phyloP scores from a whole-genome alignment of 2,113 vertebrate species.

The Microtus richardsoni region DNA sequence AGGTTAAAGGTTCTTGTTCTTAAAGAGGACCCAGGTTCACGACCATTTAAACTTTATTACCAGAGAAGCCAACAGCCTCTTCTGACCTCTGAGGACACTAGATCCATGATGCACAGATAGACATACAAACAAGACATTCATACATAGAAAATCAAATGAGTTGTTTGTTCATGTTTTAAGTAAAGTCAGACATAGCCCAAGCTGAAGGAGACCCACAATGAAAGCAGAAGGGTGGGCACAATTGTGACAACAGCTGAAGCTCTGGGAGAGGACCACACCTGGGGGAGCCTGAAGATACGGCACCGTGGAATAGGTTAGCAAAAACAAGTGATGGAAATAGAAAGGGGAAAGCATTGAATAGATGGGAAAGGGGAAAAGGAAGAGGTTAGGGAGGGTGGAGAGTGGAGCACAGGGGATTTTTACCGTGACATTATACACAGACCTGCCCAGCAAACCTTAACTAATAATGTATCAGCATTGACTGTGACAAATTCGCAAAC shows the following conservation, averaged over 20 bases:
- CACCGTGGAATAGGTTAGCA: neutral
- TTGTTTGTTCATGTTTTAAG: neutral
- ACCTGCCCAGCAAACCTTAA: neutral
- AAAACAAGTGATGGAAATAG: too few relatives aligned
- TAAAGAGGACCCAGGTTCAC: neutral
- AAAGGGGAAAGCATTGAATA: neutral
- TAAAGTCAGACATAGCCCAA: neutral
- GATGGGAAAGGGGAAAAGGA: neutral
- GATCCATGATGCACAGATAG: neutral
- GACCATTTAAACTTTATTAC: neutral
- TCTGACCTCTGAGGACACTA: neutral
- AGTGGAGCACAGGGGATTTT: fast-evolving
- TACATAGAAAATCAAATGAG: neutral
- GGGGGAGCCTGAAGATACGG: neutral
- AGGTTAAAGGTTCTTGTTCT: neutral
- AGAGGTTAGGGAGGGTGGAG: neutral
- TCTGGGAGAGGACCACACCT: neutral
- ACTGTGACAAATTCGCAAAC: neutral
- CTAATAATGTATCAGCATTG: neutral
- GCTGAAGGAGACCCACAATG: neutral
- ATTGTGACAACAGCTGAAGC: neutral
- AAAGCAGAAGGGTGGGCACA: neutral
- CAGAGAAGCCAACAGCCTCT: neutral
- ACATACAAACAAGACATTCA: neutral
- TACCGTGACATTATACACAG: neutral